Percentiles rank a stretch among this genome's conserved stretches.
phyloP scores from a whole-genome alignment of 2,888 invertebrate species.

The Volucella inanis region DNA sequence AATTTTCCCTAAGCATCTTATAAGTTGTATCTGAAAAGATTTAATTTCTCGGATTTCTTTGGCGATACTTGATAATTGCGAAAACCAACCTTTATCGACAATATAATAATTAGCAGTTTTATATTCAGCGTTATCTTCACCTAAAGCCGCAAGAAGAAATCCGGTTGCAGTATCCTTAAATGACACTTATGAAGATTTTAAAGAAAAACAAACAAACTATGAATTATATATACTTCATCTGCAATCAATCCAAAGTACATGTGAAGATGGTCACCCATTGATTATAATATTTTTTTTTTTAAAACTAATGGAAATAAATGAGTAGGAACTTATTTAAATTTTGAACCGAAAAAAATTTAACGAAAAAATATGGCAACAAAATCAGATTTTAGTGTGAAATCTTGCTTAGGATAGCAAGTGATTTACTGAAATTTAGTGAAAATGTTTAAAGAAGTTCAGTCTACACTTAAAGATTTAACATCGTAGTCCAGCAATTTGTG shows the following conservation, averaged over 20 bases:
- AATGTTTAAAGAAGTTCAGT: too few species aligned
- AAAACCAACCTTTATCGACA: not conserved
- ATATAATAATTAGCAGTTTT: conserved; percentile 15
- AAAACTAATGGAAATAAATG: not conserved
- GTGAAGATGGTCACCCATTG: not conserved
- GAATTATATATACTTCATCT: conserved; percentile 21
- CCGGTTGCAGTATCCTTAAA: conserved; percentile 21
- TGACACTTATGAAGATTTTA: not conserved
- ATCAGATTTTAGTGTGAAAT: too few species aligned
- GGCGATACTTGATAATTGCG: not conserved
- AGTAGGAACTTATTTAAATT: conserved; percentile 15
- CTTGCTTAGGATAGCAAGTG: too few species aligned
- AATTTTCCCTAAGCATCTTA: not conserved
- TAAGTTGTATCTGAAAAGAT: conserved; percentile 3
- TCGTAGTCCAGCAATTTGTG: too few species aligned
- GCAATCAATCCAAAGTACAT: conserved; percentile 28
- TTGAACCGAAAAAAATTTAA: not conserved
- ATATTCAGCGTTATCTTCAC: not conserved
- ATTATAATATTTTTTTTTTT: not conserved
- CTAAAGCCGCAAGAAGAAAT: conserved; percentile 27
- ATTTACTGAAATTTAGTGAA: too few species aligned
- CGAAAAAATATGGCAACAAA: too few species aligned
- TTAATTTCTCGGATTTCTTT: not conserved
- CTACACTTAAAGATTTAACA: too few species aligned
- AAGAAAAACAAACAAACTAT: not conserved